Base-by-base conservation (phyloP, 2,888 invertebrate species). In the Cecidostiba fungosa region DNA sequence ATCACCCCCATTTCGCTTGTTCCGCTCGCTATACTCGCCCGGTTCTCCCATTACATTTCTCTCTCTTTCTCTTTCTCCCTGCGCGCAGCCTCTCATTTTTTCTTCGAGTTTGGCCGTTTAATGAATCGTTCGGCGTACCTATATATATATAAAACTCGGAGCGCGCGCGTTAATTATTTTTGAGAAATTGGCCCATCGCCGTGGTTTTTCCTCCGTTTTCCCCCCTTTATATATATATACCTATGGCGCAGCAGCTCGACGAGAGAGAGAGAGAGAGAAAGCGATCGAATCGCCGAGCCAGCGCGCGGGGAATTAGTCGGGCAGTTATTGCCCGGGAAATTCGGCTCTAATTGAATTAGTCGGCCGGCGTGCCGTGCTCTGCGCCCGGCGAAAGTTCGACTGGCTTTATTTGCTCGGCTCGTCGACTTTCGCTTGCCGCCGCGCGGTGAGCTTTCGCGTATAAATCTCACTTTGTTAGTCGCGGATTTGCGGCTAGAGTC, bases 311-410 rank as follows among this genome's bases (percentile, higher is more conserved):
- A 84, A 73, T 84, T 66, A 66, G 80, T 43, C 69, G 66, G 70
- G 43, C 62, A 72, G 74, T 82, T 85, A 85, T 85, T 79, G 82
- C 82, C 32, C 47, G 77, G 54, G 74, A 77, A 86, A 84, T 80
- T 81, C 81, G 84, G 32, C 83, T 47, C 86, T 86, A 86, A 86
- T 86, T 86, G 80, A 86, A 84, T 86, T 84, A 86, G 76, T 50
- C 62, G 77, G n/a, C 39, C 36, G 19, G 76, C 32, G 79, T 69
- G 69, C 82, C n/a, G 23, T n/a, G 39, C 39, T 10, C 39, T 8
- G 39, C 72, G n/a, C 72, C 72, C 72, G 14, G 66, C 66, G 66
- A 66, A 66, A 66, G 66, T 66, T 72, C 23, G 72, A 36, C 39
- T 29, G 43, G 54, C 76, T 76, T 76, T 76, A 54, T 54, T 54